Percentiles rank a stretch among this genome's conserved stretches.
Evolutionary conservation across 1,140 invertebrate species (phyloP).

Genomic region (Caenorhabditis remanei): DNA sequence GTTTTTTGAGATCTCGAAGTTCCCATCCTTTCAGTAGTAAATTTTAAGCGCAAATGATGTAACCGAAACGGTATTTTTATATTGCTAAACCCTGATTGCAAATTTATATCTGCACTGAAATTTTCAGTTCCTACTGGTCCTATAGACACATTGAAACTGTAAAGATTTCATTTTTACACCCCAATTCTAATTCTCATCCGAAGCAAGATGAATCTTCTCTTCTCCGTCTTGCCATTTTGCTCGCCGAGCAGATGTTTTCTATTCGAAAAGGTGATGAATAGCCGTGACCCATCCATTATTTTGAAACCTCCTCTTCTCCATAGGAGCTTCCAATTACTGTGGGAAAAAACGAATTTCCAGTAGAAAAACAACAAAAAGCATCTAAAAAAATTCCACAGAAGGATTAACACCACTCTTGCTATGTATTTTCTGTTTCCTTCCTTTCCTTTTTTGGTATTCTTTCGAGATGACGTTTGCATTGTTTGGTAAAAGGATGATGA

Average conservation of each 20-base stretch:
- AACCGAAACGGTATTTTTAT: too few relatives aligned
- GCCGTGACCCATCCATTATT: neutral
- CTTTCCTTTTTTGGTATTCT: slow-evolving; percentile 6
- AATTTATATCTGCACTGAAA: too few relatives aligned
- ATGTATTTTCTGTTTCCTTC: neutral
- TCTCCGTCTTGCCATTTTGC: neutral
- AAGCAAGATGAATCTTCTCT: neutral
- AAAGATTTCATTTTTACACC: neutral
- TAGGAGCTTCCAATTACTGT: neutral
- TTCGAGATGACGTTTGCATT: neutral
- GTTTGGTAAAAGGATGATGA: neutral
- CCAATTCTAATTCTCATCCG: neutral
- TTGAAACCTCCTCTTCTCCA: neutral
- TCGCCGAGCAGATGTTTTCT: slow-evolving; percentile 20
- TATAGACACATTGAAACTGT: neutral
- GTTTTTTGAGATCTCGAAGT: too few relatives aligned
- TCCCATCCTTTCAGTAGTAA: too few relatives aligned
- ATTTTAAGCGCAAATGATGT: too few relatives aligned
- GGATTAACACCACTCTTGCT: neutral
- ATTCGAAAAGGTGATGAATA: slow-evolving; percentile 34
- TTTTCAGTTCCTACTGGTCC: too few relatives aligned
- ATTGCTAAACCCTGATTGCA: too few relatives aligned
- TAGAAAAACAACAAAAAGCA: neutral
- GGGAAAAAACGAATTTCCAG: neutral
- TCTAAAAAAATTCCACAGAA: neutral